Evolutionary conservation across 2,113 vertebrate genomes (phyloP).

Genomic region (Scatophagus argus): DNA sequence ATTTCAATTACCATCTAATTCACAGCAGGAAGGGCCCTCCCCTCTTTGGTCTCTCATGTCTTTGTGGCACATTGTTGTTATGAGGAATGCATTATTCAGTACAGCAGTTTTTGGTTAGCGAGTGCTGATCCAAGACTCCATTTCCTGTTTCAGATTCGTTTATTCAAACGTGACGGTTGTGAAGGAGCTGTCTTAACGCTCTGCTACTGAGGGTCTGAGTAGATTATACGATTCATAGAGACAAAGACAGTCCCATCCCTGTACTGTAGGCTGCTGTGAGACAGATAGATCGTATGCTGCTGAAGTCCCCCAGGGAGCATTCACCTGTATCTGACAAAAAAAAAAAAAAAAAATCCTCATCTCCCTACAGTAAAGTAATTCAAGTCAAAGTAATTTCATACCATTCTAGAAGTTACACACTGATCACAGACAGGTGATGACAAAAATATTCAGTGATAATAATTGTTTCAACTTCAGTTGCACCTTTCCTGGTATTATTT

Average conservation of each 20-base stretch:
- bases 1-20: constrained; percentile 75
- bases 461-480: background rate
- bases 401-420: background rate
- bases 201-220: constrained; percentile 52
- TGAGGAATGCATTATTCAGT: constrained; percentile 76
- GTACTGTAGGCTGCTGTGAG: constrained; percentile 18
- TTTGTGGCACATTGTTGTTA: constrained; percentile 45
- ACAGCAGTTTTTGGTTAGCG: constrained; percentile 54
- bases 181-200: constrained; percentile 46
- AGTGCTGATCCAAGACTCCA: constrained; percentile 70
- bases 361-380: background rate
- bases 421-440: background rate
- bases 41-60: constrained; percentile 36
- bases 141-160: constrained; percentile 72
- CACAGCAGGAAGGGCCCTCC: constrained; percentile 52
- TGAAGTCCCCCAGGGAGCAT: constrained; percentile 22
- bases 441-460: background rate
- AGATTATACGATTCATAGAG: constrained; percentile 53
- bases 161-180: constrained; percentile 72
- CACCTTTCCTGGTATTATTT: background rate
- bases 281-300: constrained; percentile 35
- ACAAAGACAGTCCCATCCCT: constrained; percentile 21
- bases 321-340: constrained; percentile 12
- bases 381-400: constrained; percentile 3
- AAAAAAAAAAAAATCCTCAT: no score